These are phyloP conservation scores for Lordiphosa fenestrarum DNA, from an alignment of 2,888 invertebrate genomes.

Conservation along the genomic window DNA sequence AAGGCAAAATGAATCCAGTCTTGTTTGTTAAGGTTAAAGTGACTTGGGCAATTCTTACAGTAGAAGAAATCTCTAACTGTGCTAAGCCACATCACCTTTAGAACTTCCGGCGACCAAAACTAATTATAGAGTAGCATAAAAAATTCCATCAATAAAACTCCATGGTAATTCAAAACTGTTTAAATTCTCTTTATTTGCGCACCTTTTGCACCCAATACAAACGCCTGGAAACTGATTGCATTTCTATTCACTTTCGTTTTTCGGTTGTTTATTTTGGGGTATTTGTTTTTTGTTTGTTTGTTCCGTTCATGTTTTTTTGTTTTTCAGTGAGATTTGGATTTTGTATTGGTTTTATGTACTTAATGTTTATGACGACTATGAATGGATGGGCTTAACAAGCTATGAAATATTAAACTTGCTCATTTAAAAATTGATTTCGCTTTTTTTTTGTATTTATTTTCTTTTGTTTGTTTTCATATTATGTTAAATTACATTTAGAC, in stretches of 20 bases:
- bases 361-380: slow-evolving; percentile 71
- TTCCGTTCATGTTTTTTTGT: slow-evolving; percentile 7
- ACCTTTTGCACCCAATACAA: slow-evolving; percentile 43
- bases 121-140: no score
- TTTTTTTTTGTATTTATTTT: slow-evolving; percentile 26
- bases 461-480: slow-evolving; percentile 44
- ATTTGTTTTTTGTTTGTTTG: slow-evolving; percentile 23
- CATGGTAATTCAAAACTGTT: slow-evolving; percentile 30
- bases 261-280: slow-evolving; percentile 17
- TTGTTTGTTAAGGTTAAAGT: no score
- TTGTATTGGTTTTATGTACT: slow-evolving; percentile 52
- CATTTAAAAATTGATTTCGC: slow-evolving; percentile 13
- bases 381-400: slow-evolving; percentile 73
- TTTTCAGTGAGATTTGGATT: slow-evolving; percentile 37
- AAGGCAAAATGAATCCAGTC: no score
- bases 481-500: slow-evolving; percentile 69
- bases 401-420: slow-evolving; percentile 68
- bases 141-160: slow-evolving; percentile 26
- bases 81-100: no score
- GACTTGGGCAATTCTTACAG: no score
- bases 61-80: no score
- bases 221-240: slow-evolving; percentile 49
- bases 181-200: slow-evolving; percentile 35
- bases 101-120: no score
- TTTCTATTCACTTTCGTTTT: slow-evolving; percentile 32